Evolutionary conservation across 2,113 vertebrate genomes (phyloP).

Genomic region (Callipepla californica): DNA sequence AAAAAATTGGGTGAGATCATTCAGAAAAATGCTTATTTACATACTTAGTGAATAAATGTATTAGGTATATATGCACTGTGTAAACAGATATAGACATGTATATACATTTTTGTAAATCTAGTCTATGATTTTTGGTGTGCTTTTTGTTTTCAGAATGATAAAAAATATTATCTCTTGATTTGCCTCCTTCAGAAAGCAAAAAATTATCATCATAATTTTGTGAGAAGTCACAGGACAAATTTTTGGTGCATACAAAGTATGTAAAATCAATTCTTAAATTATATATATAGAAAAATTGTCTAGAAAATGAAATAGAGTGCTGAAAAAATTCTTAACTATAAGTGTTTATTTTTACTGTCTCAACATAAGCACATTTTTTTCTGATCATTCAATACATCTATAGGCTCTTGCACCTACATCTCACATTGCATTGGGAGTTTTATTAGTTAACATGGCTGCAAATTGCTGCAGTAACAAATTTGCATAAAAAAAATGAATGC

Average conservation of each 20-base stretch:
- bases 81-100: background rate
- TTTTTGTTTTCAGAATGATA: background rate
- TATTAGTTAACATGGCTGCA: background rate
- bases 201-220: background rate
- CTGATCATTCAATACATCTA: background rate
- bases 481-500: background rate
- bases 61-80: background rate
- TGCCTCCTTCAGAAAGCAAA: background rate
- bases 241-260: background rate
- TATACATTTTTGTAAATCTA: background rate
- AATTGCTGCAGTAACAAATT: background rate
- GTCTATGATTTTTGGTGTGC: background rate
- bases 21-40: background rate
- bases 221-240: background rate
- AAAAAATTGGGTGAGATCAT: background rate
- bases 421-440: background rate
- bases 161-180: background rate
- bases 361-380: background rate
- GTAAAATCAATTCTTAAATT: background rate
- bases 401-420: background rate
- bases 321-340: background rate
- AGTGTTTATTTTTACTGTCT: no score
- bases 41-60: background rate
- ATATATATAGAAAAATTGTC: background rate
- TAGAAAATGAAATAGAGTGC: background rate